Percentiles rank a stretch among this genome's conserved stretches.
Evolutionary conservation across 30 jellyfish, hydroid and myxozoan genomes (phyloP).

Genomic region (Rhopilema esculentum): DNA sequence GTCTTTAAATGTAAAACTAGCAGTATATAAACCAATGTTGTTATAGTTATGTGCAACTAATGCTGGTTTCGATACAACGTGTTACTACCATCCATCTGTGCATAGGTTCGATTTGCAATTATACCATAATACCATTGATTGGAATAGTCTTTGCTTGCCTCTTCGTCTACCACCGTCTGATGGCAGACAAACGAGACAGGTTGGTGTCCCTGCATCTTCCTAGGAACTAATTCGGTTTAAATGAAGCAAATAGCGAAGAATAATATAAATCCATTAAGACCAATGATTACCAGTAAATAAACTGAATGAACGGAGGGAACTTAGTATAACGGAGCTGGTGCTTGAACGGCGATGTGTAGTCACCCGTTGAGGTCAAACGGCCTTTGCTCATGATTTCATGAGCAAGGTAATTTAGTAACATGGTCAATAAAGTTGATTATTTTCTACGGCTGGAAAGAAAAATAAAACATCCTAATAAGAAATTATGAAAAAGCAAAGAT

Average conservation of each 20-base stretch:
- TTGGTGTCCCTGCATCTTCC: too few species aligned
- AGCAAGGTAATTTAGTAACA: neutral
- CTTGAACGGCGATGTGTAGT: neutral
- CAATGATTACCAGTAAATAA: constrained; percentile 47
- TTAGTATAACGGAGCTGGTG: constrained; percentile 4
- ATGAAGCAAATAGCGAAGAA: constrained; percentile 18
- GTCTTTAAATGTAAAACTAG: too few species aligned
- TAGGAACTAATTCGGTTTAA: neutral
- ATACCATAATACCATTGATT: neutral
- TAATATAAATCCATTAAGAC: constrained; percentile 15
- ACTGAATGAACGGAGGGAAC: neutral
- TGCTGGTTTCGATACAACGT: too few species aligned
- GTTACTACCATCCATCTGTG: neutral
- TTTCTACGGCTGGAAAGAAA: neutral
- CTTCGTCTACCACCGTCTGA: neutral
- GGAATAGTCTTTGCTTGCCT: neutral
- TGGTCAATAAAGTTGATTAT: neutral
- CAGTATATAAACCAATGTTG: too few species aligned
- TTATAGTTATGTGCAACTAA: too few species aligned
- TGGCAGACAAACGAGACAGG: neutral
- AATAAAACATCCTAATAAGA: neutral
- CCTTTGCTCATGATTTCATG: constrained; percentile 48
- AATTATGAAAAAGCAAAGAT: constrained; percentile 14
- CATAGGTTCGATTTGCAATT: neutral
- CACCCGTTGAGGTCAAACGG: constrained; percentile 53